These are phyloP conservation scores for Brachyptera putata DNA, from an alignment of 2,888 invertebrate species.

Conservation along the genomic window DNA sequence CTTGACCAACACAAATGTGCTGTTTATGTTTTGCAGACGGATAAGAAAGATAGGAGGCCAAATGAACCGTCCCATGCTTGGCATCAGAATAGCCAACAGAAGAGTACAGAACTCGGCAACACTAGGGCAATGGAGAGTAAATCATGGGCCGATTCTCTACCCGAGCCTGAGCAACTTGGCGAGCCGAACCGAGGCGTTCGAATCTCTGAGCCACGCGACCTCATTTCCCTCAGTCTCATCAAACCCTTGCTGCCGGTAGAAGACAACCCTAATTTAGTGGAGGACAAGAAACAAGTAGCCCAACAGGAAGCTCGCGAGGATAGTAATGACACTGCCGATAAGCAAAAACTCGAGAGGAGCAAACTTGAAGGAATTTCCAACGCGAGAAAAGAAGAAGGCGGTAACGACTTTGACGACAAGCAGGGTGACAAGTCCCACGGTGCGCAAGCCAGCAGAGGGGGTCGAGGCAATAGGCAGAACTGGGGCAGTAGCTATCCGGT, in stretches of 20 bases:
- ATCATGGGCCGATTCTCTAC: slow-evolving; percentile 29
- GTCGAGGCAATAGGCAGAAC: slow-evolving; percentile 30
- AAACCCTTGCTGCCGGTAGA: slow-evolving; percentile 20
- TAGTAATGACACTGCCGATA: slow-evolving; percentile 23
- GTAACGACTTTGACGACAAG: not conserved
- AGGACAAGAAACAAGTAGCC: slow-evolving; percentile 22
- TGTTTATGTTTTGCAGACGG: not conserved
- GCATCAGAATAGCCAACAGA: slow-evolving; percentile 20
- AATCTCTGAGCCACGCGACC: too few species aligned
- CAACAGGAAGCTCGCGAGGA: slow-evolving; percentile 23
- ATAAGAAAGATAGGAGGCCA: slow-evolving; percentile 23
- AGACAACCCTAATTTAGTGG: slow-evolving; percentile 19
- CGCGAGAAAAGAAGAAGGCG: slow-evolving; percentile 24
- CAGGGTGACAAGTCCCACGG: slow-evolving; percentile 6
- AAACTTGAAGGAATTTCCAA: slow-evolving; percentile 25
- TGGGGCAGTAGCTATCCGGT: slow-evolving; percentile 18
- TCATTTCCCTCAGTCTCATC: slow-evolving; percentile 19
- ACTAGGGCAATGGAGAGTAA: slow-evolving; percentile 18
- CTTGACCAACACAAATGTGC: too few species aligned
- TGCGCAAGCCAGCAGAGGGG: slow-evolving; percentile 14
- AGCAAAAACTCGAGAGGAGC: slow-evolving; percentile 25
- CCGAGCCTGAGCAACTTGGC: slow-evolving; percentile 19
- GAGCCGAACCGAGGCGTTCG: too few species aligned
- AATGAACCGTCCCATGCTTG: slow-evolving; percentile 23
- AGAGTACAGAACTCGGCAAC: not conserved